Base-by-base conservation (phyloP, 2,888 invertebrate genomes). In the Pediacus dermestoides region DNA sequence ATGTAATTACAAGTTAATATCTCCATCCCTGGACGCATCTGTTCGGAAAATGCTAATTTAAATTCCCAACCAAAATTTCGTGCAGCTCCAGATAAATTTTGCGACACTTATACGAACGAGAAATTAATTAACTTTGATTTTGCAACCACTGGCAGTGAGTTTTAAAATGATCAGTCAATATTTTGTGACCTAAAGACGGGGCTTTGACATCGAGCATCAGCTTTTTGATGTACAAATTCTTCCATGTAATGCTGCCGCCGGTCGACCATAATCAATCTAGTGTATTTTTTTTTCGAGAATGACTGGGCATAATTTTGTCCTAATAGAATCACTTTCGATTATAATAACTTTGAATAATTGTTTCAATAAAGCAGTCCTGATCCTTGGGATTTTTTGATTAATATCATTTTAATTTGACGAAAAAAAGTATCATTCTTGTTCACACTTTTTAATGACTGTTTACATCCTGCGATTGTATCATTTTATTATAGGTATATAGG, bases 311-410 rank as follows among this genome's bases (percentile, higher is more conserved):
- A 63, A 65, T 38, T 56, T 53, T 52, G 52, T 46, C 55, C 61
- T 66, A 66, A 68, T 67, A 64, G 66, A 67, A 66, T 68, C 68
- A 68, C 67, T 66, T 67, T 67, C 63, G 63, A 67, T 68, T 68
- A 66, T 61, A 60, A 60, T 63, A 64, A 59, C 57, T 63, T 57
- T 64, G 63, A 63, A 64, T 67, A 66, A 67, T 67, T 67, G 66
- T 66, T 66, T 61, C 57, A 59, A 61, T 62, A 58, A 62, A 57
- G 58, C 55, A 53, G 58, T 54, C 52, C 46, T 51, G 50, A 55
- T 52, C 52, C 48, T 44, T 49, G 39, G 48, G n/a, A 18, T 49
- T 46, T 39, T 42, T 46, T 62, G 61, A 62, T 62, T 62, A 57
- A 62, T 62, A 53, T 37, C 45, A 34, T 60, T 60, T 60, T 60